Base-by-base conservation (phyloP, 2,113 vertebrate species). In the Regulus satrapa region DNA sequence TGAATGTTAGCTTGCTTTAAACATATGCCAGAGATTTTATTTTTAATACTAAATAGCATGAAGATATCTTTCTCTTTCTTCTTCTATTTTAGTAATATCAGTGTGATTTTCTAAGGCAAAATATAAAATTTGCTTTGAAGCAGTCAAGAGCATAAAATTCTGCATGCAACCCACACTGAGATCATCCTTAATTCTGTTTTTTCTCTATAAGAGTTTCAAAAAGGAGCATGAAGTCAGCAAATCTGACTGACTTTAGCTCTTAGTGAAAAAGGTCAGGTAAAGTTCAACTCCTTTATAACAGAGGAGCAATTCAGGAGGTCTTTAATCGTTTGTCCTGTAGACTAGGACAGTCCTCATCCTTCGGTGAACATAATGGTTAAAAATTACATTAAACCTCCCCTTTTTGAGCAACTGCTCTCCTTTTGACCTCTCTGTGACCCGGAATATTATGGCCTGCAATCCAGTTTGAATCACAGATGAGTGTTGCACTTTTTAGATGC, bases 191-290 rank as follows among this genome's bases (percentile, higher is more conserved):
- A 92, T 91, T 95, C 86, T 92, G 19, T 18, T 86, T 93, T 95
- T 94, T 82, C 51, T 95, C 94, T 85, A 5, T 15, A 40, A 73
- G 6, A 41, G 23, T 41, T 89, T 72, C 46, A 73, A 75, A 91
- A 75, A 83, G 20, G 23, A 80, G 36, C 59, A 49, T 32, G 62
- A 73, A 88, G 72, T 92, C 88, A 94, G 68, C 84, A 82, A 89
- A 83, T 89, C 40, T 45, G 46, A 63, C 26, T 71, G 78, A 89
- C 48, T 51, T 92, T 61, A 80, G 48, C 79, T 89, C 49, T 68
- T 89, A 46, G 59, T 86, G 40, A 56, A 94, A 94, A 95, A 94
- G 95, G 95, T 95, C 95, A 94, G 46, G 45, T 34, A 94, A 95
- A 96, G 97, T 95, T 97, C 95, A 96, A 52, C 29, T 89, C 68